Base-by-base conservation (phyloP, 2,888 invertebrate species). In the Plemyria rubiginata region DNA sequence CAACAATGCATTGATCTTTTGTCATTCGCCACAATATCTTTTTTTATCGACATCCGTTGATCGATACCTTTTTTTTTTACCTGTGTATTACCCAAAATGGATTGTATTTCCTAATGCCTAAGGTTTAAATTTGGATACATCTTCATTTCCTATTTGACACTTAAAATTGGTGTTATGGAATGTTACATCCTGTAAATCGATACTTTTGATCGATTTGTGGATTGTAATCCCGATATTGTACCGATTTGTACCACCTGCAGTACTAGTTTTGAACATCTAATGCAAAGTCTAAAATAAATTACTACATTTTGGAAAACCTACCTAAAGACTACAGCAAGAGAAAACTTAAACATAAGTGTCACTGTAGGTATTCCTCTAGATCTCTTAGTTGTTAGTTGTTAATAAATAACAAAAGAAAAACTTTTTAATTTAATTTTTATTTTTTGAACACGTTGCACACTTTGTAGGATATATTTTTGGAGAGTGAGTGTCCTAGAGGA, bases 131-230 rank as follows among this genome's bases (percentile, higher is more conserved):
- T 68, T 72, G 78, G 32, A 29, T 40, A 22, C 29, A 22, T 62
- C 13, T 45, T 38, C 29, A 13, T 7, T 46, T 45, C 16, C 45
- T 75, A 78, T 82, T 81, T 82, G 83, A 80, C 76, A 79, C 84
- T 85, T 55, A 43, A 38, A 48, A 86, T 88, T 84, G 85, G 84
- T 79, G 81, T 82, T 84, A 86, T 85, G 81, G 79, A 77, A 77
- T 75, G 83, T 85, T 40, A 57, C 68, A 88, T 91, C 92, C 92
- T 90, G 91, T 91, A 90, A 92, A 79, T 74, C 68, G 82, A 89
- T 84, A 88, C 81, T 70, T 66, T 60, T 54, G 60, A 70, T 70
- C 66, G 49, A 55, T 63, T 62, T 45, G 41, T 78, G 50, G 45
- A 41, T 38, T 45, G 54, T 53, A 48, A 54, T 48, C 46, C 16